Evolutionary conservation across 1,140 invertebrate genomes (phyloP).

Genomic region (Drosophila hydei): DNA sequence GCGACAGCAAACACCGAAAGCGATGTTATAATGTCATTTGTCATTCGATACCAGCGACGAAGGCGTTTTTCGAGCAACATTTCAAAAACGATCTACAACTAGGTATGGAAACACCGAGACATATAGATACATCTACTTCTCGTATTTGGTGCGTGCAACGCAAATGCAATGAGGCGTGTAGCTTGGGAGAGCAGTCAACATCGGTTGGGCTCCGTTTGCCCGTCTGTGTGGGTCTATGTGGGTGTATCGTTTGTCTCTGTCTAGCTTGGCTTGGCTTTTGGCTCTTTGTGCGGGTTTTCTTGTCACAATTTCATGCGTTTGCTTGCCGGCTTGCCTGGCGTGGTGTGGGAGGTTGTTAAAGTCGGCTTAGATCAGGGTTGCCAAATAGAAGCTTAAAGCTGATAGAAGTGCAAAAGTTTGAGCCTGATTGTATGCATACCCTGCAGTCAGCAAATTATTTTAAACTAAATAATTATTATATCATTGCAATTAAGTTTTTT

Average conservation of each 20-base stretch:
- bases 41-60: slow-evolving; percentile 68
- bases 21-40: slow-evolving; percentile 62
- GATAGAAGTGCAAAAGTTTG: too few relatives aligned
- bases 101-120: slow-evolving; percentile 4
- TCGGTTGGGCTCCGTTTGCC: slow-evolving; percentile 20
- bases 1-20: slow-evolving; percentile 22
- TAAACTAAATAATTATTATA: too few relatives aligned
- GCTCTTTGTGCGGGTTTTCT: slow-evolving; percentile 33
- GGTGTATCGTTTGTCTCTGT: slow-evolving; percentile 31
- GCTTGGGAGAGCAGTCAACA: slow-evolving; percentile 12
- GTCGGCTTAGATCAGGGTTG: slow-evolving; percentile 17
- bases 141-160: slow-evolving; percentile 76
- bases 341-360: slow-evolving; percentile 30
- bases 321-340: slow-evolving; percentile 12
- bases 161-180: slow-evolving; percentile 69
- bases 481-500: too few relatives aligned
- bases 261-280: neutral
- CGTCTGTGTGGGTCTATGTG: slow-evolving; percentile 32
- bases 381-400: neutral
- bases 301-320: slow-evolving; percentile 43
- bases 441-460: too few relatives aligned
- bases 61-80: slow-evolving; percentile 59
- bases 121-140: slow-evolving; percentile 48
- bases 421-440: too few relatives aligned
- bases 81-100: slow-evolving; percentile 66